Conservation (phyloP, 2,888 invertebrate genomes). For the Timema cristinae region DNA sequence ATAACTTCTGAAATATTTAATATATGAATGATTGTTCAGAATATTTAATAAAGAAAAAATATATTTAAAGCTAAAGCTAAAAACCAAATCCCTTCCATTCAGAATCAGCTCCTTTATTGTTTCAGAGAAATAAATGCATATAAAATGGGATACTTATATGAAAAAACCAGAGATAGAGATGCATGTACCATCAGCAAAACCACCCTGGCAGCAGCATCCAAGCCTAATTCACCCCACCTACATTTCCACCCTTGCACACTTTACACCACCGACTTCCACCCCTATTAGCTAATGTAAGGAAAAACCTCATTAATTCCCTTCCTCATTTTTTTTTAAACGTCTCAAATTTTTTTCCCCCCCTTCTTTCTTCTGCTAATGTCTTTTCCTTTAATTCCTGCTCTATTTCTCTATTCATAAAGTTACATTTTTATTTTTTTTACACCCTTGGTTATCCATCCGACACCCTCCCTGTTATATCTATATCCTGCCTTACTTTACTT, state of each 20-base stretch:
- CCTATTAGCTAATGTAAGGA: conserved; percentile 28
- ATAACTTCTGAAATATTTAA: too few species aligned
- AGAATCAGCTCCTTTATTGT: too few species aligned
- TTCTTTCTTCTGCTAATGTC: conserved; percentile 22
- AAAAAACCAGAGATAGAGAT: too few species aligned
- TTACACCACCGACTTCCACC: conserved; percentile 21
- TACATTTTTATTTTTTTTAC: conserved; percentile 6
- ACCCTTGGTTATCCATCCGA: neutral
- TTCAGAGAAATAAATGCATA: too few species aligned
- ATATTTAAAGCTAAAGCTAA: too few species aligned
- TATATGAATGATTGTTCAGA: too few species aligned
- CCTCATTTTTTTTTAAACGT: conserved; percentile 19
- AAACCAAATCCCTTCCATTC: too few species aligned
- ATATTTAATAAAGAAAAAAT: too few species aligned
- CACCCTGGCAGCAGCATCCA: too few species aligned
- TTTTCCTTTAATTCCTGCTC: conserved; percentile 27
- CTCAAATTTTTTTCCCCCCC: conserved; percentile 9
- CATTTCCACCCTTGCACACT: conserved; percentile 11
- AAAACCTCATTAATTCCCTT: conserved; percentile 29
- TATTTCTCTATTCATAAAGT: conserved; percentile 17
- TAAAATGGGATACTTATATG: too few species aligned
- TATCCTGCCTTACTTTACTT: conserved; percentile 11
- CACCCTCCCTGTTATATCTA: conserved; percentile 11
- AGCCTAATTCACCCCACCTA: neutral
- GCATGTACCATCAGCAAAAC: too few species aligned